phyloP scores from a whole-genome alignment of 2,797 vertebrate genomes.

The Enteromius unitaeniatus region DNA sequence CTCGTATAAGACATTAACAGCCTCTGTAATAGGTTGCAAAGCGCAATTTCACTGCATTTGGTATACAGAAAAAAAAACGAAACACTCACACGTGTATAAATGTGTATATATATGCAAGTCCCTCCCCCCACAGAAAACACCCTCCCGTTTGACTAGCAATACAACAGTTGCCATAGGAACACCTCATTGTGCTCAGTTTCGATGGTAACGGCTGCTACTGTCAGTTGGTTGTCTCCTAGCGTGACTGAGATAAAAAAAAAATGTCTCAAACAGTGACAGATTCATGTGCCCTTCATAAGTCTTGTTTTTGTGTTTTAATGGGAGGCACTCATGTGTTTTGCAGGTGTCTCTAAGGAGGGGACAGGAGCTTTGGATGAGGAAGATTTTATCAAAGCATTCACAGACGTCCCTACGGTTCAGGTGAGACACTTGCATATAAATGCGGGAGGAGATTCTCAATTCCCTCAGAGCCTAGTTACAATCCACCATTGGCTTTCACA shows the following conservation, averaged over 20 bases:
- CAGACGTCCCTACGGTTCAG: conserved; percentile 93
- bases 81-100: neutral
- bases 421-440: conserved; percentile 73
- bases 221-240: conserved; percentile 33
- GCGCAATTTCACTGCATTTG: neutral
- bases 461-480: neutral
- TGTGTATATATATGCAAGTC: neutral
- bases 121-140: conserved; percentile 15
- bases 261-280: neutral
- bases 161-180: conserved; percentile 54
- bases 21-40: neutral
- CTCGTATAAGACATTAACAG: neutral
- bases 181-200: conserved; percentile 55
- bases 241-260: conserved; percentile 23
- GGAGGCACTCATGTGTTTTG: conserved; percentile 36
- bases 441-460: neutral
- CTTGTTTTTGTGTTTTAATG: conserved; percentile 26
- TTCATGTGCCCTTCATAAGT: neutral
- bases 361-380: conserved; percentile 93
- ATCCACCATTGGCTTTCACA: neutral
- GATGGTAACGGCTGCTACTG: conserved; percentile 31
- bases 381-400: conserved; percentile 94
- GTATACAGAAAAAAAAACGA: neutral
- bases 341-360: conserved; percentile 89
- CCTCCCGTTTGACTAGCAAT: conserved; percentile 39